Evolutionary conservation across 2,797 vertebrate genomes (phyloP).

Genomic region (Sarcoramphus papa): DNA sequence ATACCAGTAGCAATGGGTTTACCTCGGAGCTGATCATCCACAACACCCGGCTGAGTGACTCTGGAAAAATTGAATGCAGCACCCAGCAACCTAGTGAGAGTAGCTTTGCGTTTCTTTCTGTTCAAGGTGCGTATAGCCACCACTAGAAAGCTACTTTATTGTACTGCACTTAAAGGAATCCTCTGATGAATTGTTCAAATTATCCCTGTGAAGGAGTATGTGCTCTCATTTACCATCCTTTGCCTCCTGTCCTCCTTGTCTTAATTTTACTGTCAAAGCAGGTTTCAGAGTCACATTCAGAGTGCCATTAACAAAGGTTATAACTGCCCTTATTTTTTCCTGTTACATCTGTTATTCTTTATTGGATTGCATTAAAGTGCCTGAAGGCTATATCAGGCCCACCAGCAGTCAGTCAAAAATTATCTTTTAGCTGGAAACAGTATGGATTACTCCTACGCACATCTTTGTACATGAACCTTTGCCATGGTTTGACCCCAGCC

Average conservation of each 20-base stretch:
- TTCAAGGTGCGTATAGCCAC: constrained; percentile 79
- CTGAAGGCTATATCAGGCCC: not conserved
- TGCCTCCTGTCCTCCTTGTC: not conserved
- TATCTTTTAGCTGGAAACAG: not conserved
- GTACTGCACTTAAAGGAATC: not conserved
- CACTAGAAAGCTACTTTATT: not conserved
- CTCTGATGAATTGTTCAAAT: not conserved
- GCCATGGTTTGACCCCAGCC: no score
- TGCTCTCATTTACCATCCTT: not conserved
- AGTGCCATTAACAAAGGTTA: not conserved
- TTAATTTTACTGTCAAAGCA: not conserved
- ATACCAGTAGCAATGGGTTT: not conserved
- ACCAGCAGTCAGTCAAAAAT: not conserved
- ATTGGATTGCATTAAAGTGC: not conserved
- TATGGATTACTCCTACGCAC: not conserved
- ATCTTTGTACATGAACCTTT: not conserved
- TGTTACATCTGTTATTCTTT: not conserved
- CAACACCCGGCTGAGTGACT: constrained; percentile 24
- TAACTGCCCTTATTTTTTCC: not conserved
- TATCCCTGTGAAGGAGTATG: not conserved
- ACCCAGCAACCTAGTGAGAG: constrained; percentile 50
- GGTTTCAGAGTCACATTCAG: not conserved
- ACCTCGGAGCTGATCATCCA: constrained; percentile 72
- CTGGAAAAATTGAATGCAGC: constrained; percentile 74
- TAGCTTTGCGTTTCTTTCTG: constrained; percentile 73